Evolutionary conservation across 1,140 invertebrate species (phyloP), one percentile per base, ranked within the genome.

Genomic region (Sminthurides bifidus): DNA sequence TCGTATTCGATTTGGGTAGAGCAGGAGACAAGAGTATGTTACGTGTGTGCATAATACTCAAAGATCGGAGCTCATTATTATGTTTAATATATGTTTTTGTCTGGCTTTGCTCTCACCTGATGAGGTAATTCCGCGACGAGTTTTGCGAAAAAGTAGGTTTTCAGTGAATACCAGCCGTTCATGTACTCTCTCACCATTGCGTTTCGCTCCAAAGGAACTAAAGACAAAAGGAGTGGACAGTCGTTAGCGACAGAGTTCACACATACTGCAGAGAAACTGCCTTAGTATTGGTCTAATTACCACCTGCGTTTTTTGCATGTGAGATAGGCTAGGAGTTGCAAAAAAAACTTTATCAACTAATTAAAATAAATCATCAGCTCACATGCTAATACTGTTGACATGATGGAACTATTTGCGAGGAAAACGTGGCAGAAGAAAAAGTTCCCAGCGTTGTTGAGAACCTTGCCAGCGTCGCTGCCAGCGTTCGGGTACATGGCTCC

Each of bases 81-180:
- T 48, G 15, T 30, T 3, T n/a, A n/a, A 15, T 15, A 15, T 40
- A 45, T n/a, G 17, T 35, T 35, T 35, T 35, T n/a, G 8, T 35
- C 33, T 35, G n/a, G 8, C 8, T 8, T 33, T n/a, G 49, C 60
- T 10, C n/a, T 74, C 74, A 92, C 89, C 79, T 94, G 91, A 74
- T 94, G 93, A 49, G 92, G 92, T 72, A 94, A 77, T 71, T 95
- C 92, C 14, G 90, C 87, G 68, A 94, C 75, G n/a, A 91, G 93
- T 74, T 92, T 92, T 23, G 92, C 91, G 66, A 94, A 79, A 71
- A 94, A 96, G 73, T 92, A 96, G 1, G 90, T 83, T 71, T 93
- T 94, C 38, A 93, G 74, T 19, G 91, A 94, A 71, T 96, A 96
- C 92, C 92, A 96, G 68, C 93, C 92, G 70, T 96, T 96, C 43